A percentile compares a stretch with the other conserved stretches of the same genome.
Evolutionary conservation across 2,888 invertebrate species (phyloP).

Genomic region (Pollenia labialis): DNA sequence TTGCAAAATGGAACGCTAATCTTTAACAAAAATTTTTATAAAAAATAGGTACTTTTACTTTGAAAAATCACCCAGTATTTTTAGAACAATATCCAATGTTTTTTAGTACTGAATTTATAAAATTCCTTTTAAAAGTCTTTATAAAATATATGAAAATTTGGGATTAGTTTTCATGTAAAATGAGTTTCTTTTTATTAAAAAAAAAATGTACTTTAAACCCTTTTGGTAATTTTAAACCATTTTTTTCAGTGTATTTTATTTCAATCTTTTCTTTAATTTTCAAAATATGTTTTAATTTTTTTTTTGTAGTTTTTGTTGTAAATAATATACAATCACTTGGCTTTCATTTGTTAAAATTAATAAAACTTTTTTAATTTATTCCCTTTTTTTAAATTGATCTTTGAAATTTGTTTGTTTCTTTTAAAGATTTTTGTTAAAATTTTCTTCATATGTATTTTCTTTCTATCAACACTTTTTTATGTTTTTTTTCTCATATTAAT

Average conservation of each 20-base stretch:
- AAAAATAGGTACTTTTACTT: too few relatives aligned
- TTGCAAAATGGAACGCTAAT: too few relatives aligned
- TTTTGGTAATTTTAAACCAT: neutral
- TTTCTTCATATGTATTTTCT: neutral
- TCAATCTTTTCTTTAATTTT: neutral
- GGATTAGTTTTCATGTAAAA: too few relatives aligned
- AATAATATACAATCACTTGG: constrained; percentile 19
- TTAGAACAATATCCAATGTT: too few relatives aligned
- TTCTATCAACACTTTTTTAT: constrained; percentile 7
- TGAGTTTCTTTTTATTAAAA: too few relatives aligned
- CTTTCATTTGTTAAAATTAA: neutral
- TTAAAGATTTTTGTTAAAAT: neutral
- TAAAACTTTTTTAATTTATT: constrained; percentile 3
- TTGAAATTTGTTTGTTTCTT: neutral
- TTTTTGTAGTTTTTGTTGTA: neutral
- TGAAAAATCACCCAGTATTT: too few relatives aligned
- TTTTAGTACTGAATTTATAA: too few relatives aligned
- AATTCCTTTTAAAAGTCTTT: too few relatives aligned
- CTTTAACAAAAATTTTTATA: too few relatives aligned
- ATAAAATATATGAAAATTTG: too few relatives aligned
- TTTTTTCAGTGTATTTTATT: neutral
- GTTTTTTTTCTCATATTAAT: neutral
- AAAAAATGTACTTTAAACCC: too few relatives aligned
- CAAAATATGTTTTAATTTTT: neutral
- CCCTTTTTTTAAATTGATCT: neutral